Conservation (phyloP, 2,113 vertebrate genomes). For the Atlantisia rogersi region DNA sequence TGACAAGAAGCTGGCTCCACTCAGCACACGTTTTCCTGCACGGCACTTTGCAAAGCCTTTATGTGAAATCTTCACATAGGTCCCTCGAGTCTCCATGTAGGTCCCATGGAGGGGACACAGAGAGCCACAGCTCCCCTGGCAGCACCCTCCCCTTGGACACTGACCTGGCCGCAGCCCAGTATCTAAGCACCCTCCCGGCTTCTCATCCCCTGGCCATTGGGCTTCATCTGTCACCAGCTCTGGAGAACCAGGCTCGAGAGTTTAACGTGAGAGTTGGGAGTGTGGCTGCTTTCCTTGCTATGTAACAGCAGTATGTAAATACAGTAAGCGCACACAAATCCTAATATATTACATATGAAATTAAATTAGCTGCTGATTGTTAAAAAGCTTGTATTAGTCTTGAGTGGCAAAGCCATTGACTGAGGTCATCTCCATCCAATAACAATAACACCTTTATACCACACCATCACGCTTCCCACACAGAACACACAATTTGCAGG, state of each 20-base stretch:
- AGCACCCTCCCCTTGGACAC: not conserved
- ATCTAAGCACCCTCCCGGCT: not conserved
- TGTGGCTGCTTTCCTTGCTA: not conserved
- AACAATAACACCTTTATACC: not conserved
- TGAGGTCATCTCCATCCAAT: not conserved
- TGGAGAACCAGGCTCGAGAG: not conserved
- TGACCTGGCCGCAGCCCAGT: not conserved
- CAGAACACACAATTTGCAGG: not conserved
- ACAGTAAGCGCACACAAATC: not conserved
- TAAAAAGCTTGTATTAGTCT: not conserved
- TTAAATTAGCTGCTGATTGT: not conserved
- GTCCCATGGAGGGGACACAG: not conserved
- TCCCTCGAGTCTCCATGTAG: fast-evolving
- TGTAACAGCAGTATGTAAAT: not conserved
- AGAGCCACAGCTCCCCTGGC: not conserved
- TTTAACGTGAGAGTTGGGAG: not conserved
- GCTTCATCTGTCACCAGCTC: not conserved
- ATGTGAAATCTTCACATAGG: not conserved
- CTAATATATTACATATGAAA: not conserved
- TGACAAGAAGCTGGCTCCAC: fast-evolving
- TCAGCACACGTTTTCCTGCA: fast-evolving
- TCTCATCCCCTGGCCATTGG: fast-evolving
- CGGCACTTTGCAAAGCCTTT: not conserved
- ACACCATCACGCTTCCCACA: fast-evolving
- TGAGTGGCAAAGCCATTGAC: not conserved